phyloP scores from a whole-genome alignment of 1,140 invertebrate species.

The Vanessa atalanta region DNA sequence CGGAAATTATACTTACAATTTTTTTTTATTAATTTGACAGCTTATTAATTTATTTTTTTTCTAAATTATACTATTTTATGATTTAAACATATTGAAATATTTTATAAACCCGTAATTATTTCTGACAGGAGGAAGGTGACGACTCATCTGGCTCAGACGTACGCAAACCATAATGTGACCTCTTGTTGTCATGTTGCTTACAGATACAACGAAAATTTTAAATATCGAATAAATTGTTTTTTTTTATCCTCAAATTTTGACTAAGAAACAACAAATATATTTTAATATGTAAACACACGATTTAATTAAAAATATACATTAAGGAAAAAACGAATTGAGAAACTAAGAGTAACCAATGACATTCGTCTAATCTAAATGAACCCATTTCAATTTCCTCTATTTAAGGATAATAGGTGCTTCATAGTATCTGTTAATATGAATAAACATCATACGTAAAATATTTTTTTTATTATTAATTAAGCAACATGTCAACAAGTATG shows the following conservation, averaged over 20 bases:
- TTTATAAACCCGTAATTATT: constrained; percentile 41
- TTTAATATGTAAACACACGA: background rate
- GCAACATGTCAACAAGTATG: constrained; percentile 27
- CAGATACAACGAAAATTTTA: background rate
- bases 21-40: no score
- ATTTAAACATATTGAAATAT: background rate
- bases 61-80: no score
- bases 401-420: no score
- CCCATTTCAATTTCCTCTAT: no score
- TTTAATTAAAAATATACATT: background rate
- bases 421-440: no score
- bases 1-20: no score
- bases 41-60: no score
- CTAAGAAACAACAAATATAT: background rate
- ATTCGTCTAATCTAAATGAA: no score
- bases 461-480: background rate
- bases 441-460: no score
- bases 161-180: constrained; percentile 49
- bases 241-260: background rate
- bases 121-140: constrained; percentile 60
- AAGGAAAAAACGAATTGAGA: background rate
- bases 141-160: constrained; percentile 48
- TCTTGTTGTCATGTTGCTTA: constrained; percentile 46
- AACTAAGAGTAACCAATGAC: no score
- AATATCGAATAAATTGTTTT: constrained; percentile 2